Evolutionary conservation across 2,113 vertebrate species (phyloP).

Genomic region (Tympanuchus pallidicinctus): DNA sequence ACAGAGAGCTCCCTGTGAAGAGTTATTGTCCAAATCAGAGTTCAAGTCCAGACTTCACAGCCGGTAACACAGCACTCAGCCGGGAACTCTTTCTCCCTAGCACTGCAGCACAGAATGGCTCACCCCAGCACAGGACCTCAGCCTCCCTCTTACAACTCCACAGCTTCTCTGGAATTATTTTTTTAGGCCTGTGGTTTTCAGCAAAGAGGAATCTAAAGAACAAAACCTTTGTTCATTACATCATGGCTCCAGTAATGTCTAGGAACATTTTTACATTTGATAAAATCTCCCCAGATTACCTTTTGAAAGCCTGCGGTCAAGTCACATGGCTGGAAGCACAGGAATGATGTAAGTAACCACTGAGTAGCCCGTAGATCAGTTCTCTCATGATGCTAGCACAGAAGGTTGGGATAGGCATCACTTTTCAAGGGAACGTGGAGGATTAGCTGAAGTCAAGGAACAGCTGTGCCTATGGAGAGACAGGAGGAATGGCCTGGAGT

Average conservation of each 20-base stretch:
- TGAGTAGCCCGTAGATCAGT: background rate
- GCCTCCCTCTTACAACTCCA: background rate
- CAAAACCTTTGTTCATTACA: constrained; percentile 54
- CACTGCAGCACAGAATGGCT: background rate
- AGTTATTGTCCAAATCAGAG: background rate
- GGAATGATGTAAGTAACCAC: constrained; percentile 56
- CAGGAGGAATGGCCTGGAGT: background rate
- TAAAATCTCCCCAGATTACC: constrained; percentile 60
- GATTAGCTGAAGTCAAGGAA: background rate
- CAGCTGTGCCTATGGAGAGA: background rate
- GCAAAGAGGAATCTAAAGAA: constrained; percentile 45
- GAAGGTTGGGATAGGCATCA: constrained; percentile 1
- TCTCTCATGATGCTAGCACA: background rate
- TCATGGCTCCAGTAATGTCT: constrained; percentile 55
- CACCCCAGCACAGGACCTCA: background rate
- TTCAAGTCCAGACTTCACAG: background rate
- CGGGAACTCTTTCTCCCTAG: background rate
- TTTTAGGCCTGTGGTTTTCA: constrained; percentile 50
- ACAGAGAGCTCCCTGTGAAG: background rate
- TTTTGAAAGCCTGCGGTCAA: constrained; percentile 55
- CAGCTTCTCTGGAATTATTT: background rate
- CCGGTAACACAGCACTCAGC: background rate
- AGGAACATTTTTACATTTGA: constrained; percentile 57
- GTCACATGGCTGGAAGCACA: background rate
- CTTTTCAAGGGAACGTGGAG: background rate